Evolutionary conservation across 2,113 vertebrate species (phyloP), one percentile per base, ranked within the genome.

Genomic region (Eretmochelys imbricata): DNA sequence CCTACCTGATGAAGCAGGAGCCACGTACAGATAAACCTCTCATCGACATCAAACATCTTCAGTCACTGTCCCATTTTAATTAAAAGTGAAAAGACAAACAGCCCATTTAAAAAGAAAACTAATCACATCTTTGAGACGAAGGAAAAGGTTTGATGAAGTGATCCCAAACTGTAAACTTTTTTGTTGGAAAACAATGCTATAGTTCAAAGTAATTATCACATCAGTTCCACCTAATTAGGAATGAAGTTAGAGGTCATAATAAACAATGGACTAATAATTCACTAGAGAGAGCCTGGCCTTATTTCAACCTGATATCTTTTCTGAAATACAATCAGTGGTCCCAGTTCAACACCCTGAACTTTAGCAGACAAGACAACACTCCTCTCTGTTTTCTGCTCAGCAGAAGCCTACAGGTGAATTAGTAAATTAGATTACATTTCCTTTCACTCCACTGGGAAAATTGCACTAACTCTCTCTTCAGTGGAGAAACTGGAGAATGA

Each of bases 181-280:
- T 96, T 98, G 96, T 96, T 97, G 96, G 94, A 94, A 98, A 97
- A 97, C 93, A 98, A 98, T 97, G 94, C 95, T 97, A 95, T 93
- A 97, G 95, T 97, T 97, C 96, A 96, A 97, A 98, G 95, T 95
- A 97, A 98, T 97, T 97, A 98, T 94, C 96, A 97, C 97, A 97
- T 97, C 96, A 96, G 98, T 98, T 98, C 97, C 94, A 97, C 95
- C 96, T 97, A 97, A 97, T 98, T 98, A 98, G 96, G 97, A 95
- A 88, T 90, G 87, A 91, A 98, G 96, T 89, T 94, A 96, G 89
- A 97, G 97, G 95, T 97, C 82, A 89, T 89, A 93, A 94, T 87
- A 94, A 98, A 97, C 84, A 96, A 87, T 94, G 95, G 88, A 95
- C 98, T 95, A 97, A 96, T 97, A 98, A 97, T 93, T 97, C 89